phyloP scores from a whole-genome alignment of 2,797 vertebrate genomes.

The Lithobates pipiens region DNA sequence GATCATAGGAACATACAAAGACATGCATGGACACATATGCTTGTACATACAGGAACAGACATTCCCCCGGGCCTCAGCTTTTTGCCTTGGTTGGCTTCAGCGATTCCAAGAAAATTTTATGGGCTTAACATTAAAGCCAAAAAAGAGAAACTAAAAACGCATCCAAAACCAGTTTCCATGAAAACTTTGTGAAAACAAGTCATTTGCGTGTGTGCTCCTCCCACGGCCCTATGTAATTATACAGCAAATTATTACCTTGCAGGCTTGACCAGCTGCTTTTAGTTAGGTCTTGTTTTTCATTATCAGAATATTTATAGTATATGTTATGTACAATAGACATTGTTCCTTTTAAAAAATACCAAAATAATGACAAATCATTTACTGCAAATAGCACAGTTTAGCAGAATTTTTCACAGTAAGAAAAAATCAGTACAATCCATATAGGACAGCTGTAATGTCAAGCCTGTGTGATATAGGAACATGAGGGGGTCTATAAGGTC shows the following conservation, averaged over 20 bases:
- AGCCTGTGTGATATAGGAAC: background rate
- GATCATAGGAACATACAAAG: too few species aligned
- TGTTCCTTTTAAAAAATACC: background rate
- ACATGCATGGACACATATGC: background rate
- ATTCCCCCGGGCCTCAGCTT: background rate
- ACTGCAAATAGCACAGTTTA: background rate
- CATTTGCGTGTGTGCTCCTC: slow-evolving; percentile 18
- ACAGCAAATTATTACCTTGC: slow-evolving; percentile 42
- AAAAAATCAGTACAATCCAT: background rate
- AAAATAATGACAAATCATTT: background rate
- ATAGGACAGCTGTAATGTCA: background rate
- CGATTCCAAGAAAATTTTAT: slow-evolving; percentile 21
- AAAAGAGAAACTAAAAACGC: slow-evolving; percentile 5
- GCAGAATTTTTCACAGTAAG: background rate
- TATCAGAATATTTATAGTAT: slow-evolving; percentile 11
- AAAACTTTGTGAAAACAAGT: slow-evolving; percentile 38
- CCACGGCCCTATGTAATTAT: slow-evolving; percentile 39
- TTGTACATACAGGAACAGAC: background rate
- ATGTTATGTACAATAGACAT: background rate
- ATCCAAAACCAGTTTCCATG: slow-evolving; percentile 42
- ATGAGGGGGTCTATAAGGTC: background rate
- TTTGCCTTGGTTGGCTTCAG: slow-evolving; percentile 11
- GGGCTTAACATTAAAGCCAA: slow-evolving; percentile 36
- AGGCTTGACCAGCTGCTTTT: slow-evolving; percentile 35
- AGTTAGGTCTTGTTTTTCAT: slow-evolving; percentile 19